These are phyloP conservation scores for Porites rus DNA, from an alignment of 92 coral and sea anemone genomes.

Conservation along the genomic window DNA sequence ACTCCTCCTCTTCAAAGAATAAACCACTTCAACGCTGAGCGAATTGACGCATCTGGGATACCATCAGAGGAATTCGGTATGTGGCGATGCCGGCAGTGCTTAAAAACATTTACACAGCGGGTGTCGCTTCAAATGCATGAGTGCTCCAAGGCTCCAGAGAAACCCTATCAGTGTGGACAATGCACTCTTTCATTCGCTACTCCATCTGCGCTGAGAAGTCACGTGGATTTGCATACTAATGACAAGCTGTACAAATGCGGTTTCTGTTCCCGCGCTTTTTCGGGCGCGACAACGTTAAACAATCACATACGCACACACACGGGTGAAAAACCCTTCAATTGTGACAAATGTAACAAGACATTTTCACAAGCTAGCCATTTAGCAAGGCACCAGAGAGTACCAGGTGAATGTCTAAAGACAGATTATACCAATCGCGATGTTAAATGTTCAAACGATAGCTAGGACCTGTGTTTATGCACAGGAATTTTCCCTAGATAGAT, in stretches of 20 bases:
- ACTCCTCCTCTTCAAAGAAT: conserved; percentile 7
- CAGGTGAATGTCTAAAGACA: conserved; percentile 21
- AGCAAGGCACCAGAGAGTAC: conserved; percentile 77
- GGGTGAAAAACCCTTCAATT: conserved; percentile 88
- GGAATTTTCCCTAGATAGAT: too few relatives aligned
- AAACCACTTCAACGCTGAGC: conserved; percentile 12
- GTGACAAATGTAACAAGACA: conserved; percentile 81
- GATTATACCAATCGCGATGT: not conserved
- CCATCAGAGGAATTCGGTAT: conserved; percentile 72
- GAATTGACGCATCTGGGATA: not conserved
- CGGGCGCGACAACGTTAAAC: conserved; percentile 97
- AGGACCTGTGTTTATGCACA: too few relatives aligned
- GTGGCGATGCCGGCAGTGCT: conserved; percentile 96
- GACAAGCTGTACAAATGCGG: conserved; percentile 98
- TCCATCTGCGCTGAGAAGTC: conserved; percentile 83
- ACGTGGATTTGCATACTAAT: conserved; percentile 93
- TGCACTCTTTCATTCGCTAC: conserved; percentile 87
- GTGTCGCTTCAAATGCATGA: conserved; percentile 92
- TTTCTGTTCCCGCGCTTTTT: conserved; percentile 94
- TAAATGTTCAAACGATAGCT: not conserved
- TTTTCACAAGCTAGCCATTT: conserved; percentile 90
- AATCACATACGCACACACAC: conserved; percentile 98
- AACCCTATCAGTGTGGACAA: conserved; percentile 98
- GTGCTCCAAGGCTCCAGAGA: conserved; percentile 84
- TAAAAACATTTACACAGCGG: conserved; percentile 93